These are phyloP conservation scores for Bemisia tabaci DNA, from an alignment of 1,140 invertebrate genomes.

Conservation along the genomic window DNA sequence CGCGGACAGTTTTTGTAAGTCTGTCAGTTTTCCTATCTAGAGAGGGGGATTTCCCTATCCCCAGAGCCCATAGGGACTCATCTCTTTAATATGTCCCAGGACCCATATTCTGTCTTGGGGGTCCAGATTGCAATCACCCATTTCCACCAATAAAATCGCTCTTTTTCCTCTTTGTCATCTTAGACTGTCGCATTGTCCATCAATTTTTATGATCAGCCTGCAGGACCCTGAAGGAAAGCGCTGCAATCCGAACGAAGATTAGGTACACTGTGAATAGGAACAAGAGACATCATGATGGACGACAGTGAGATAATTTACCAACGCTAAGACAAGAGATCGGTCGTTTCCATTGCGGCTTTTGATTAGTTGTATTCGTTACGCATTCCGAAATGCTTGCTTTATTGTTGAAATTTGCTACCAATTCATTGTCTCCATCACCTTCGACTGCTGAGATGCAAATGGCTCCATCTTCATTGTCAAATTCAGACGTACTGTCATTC, in stretches of 20 bases:
- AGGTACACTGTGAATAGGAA: neutral
- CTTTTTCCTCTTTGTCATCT: too few species aligned
- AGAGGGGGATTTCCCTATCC: too few species aligned
- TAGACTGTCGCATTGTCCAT: too few species aligned
- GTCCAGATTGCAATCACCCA: too few species aligned
- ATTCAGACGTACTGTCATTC: neutral
- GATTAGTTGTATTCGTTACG: neutral
- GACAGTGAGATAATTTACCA: neutral
- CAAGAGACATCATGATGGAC: neutral
- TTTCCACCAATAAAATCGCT: too few species aligned
- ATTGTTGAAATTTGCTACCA: neutral
- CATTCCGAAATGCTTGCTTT: neutral
- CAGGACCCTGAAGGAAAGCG: neutral
- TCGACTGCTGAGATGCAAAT: neutral
- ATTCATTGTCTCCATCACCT: neutral
- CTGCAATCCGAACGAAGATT: neutral
- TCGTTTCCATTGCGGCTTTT: neutral
- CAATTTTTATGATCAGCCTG: too few species aligned
- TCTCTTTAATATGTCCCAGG: too few species aligned
- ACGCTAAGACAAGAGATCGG: neutral
- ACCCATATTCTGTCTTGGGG: too few species aligned
- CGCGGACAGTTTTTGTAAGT: too few species aligned
- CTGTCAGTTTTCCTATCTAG: too few species aligned
- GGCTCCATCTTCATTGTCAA: neutral
- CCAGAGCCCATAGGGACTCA: too few species aligned